phyloP scores from a whole-genome alignment of 2,888 invertebrate species.

The Archaeoteleia sp. region DNA sequence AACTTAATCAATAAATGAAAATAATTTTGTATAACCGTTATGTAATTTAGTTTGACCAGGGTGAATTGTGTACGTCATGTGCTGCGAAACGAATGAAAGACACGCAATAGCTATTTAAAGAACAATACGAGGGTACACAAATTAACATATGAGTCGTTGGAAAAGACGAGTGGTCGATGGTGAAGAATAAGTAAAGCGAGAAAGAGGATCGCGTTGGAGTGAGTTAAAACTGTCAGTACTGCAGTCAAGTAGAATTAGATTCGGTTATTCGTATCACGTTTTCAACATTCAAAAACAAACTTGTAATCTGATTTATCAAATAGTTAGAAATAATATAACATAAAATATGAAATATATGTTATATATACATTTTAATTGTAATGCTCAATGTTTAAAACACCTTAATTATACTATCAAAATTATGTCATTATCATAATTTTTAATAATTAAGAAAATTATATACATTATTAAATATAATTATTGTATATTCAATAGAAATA shows the following conservation, averaged over 20 bases:
- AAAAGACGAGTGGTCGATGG: conserved; percentile 34
- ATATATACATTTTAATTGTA: no score
- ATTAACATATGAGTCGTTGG: conserved; percentile 39
- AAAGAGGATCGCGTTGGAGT: conserved; percentile 14
- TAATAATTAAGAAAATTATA: no score
- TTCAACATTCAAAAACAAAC: no score
- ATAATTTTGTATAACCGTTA: conserved; percentile 38
- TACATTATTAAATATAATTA: no score
- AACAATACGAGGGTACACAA: conserved; percentile 39
- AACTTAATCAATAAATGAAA: conserved; percentile 37
- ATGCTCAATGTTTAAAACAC: no score
- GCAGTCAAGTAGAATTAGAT: conserved; percentile 16
- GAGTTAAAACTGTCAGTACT: conserved; percentile 22
- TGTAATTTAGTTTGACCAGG: conserved; percentile 43
- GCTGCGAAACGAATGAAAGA: conserved; percentile 41
- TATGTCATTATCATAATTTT: no score
- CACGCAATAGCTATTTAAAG: conserved; percentile 48
- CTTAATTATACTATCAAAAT: no score
- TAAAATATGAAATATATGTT: no score
- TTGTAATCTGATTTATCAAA: no score
- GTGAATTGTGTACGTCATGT: conserved; percentile 39
- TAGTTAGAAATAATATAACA: no score
- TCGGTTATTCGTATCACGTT: conserved; percentile 14
- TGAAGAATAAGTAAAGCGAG: conserved; percentile 26
- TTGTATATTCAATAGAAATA: no score